Base-by-base conservation (phyloP, 2,888 invertebrate genomes). In the Platerodrilus igneus region DNA sequence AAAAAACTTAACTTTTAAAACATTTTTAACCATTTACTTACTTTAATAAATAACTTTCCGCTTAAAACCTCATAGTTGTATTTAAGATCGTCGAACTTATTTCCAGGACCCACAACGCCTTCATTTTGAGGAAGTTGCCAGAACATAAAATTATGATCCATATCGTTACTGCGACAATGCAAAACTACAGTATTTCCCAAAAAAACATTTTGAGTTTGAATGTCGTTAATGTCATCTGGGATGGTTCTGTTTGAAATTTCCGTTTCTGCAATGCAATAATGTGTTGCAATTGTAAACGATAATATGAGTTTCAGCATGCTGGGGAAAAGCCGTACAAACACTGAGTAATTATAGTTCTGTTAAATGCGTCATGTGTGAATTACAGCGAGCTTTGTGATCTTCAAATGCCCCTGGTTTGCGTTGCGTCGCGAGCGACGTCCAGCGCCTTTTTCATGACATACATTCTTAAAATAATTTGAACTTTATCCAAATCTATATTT, bases 21-120 rank as follows among this genome's bases (percentile, higher is more conserved):
- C 30, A 11, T 7, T 4, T 9, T 19, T 5, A 30, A 30, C 18
- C 4, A 30, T 30, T 16, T 11, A 42, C 72, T 73, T 66, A 81
- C 82, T 71, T 75, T 71, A 50, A 82, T 81, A 44, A 70, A 71
- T 28, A 82, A 71, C 51, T 72, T 77, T 50, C 82, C 82, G 28
- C 80, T 77, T 28, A 81, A 66, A 9, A 81, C 78, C 67, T 81
- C 78, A 66, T 80, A 82, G 59, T 80, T 79, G 57, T 79, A 81
- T 64, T 81, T 82, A 31, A 70, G 66, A 50, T 69, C 70, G 63
- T 80, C 74, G 57, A 73, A 71, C 22, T 67, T 55, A 67, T 78
- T 79, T 22, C 76, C 77, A 14, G 81, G 81, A 4, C 81, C 78
- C 48, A 82, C 74, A 25, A 81, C 68, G 52, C 70, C 64, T 27